Percentiles rank a stretch among this genome's conserved stretches.
These are phyloP conservation scores for Parasteatoda tepidariorum DNA, from an alignment of 1,140 invertebrate genomes.

Conservation along the genomic window DNA sequence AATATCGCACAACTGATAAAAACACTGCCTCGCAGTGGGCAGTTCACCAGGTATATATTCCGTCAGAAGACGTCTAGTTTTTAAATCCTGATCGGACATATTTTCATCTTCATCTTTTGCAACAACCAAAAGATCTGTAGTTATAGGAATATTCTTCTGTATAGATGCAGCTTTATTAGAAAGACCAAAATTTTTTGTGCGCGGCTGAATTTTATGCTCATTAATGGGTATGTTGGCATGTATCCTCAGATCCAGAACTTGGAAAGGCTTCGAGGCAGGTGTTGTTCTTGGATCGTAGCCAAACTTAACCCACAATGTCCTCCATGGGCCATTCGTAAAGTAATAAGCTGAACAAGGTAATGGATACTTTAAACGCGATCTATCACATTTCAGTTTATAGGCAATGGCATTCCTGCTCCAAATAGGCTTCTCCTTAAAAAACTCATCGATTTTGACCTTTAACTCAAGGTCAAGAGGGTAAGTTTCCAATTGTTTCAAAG, in stretches of 20 bases:
- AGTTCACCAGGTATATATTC: constrained; percentile 56
- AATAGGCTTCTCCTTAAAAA: constrained; percentile 82
- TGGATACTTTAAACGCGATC: constrained; percentile 79
- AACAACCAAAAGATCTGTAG: background rate
- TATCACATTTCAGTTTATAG: constrained; percentile 72
- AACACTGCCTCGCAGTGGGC: constrained; percentile 62
- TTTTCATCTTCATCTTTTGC: background rate
- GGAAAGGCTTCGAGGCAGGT: constrained; percentile 67
- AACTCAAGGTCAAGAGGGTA: constrained; percentile 62
- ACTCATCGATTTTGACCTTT: constrained; percentile 46
- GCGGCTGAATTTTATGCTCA: constrained; percentile 12
- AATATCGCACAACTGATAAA: constrained; percentile 83
- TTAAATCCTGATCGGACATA: background rate
- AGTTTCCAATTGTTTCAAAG: constrained; percentile 61
- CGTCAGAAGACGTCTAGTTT: background rate
- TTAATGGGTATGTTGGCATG: constrained; percentile 31
- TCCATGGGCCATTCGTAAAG: constrained; percentile 84
- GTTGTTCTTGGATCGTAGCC: constrained; percentile 69
- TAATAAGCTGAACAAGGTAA: constrained; percentile 86
- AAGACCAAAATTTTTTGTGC: constrained; percentile 16
- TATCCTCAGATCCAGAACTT: constrained; percentile 69
- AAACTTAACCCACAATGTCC: constrained; percentile 68
- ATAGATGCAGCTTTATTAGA: constrained; percentile 36
- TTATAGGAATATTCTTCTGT: constrained; percentile 20
- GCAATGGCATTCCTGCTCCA: constrained; percentile 84